These are phyloP conservation scores for Spodoptera picta DNA, from an alignment of 2,888 invertebrate genomes.

Conservation along the genomic window DNA sequence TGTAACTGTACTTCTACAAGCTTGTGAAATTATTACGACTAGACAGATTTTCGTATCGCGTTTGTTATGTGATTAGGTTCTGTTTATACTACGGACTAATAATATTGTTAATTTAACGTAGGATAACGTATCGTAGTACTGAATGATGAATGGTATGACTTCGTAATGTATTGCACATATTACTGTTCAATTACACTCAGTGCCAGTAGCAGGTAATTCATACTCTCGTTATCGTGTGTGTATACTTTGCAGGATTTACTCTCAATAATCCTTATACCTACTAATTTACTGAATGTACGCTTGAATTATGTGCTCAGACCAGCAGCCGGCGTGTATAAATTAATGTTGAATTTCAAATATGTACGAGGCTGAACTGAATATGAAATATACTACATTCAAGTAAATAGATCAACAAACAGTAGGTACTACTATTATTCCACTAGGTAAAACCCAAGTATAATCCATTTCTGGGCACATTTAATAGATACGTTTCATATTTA, in stretches of 20 bases:
- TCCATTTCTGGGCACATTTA: too few species aligned
- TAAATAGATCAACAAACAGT: too few species aligned
- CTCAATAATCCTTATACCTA: conserved; percentile 40
- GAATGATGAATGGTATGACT: conserved; percentile 8
- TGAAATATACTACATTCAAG: too few species aligned
- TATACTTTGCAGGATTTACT: conserved; percentile 23
- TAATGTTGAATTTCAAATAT: background rate
- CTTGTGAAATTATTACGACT: conserved; percentile 2
- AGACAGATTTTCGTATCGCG: background rate
- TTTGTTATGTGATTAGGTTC: conserved; percentile 14
- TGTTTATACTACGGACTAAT: conserved; percentile 33
- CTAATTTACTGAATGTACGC: conserved; percentile 3
- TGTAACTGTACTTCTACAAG: too few species aligned
- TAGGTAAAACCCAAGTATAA: too few species aligned
- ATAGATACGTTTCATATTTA: too few species aligned
- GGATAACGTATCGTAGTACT: conserved; percentile 19
- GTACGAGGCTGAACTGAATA: too few species aligned
- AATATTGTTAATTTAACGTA: conserved; percentile 44
- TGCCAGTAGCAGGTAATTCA: conserved; percentile 30
- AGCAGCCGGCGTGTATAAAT: conserved; percentile 12
- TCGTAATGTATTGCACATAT: background rate
- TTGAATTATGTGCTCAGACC: conserved; percentile 8
- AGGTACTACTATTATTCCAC: too few species aligned
- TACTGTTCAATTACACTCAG: conserved; percentile 4
- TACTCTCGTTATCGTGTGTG: conserved; percentile 29